Base-by-base conservation (phyloP, 2,797 vertebrate genomes). In the Aselliscus stoliczkanus region DNA sequence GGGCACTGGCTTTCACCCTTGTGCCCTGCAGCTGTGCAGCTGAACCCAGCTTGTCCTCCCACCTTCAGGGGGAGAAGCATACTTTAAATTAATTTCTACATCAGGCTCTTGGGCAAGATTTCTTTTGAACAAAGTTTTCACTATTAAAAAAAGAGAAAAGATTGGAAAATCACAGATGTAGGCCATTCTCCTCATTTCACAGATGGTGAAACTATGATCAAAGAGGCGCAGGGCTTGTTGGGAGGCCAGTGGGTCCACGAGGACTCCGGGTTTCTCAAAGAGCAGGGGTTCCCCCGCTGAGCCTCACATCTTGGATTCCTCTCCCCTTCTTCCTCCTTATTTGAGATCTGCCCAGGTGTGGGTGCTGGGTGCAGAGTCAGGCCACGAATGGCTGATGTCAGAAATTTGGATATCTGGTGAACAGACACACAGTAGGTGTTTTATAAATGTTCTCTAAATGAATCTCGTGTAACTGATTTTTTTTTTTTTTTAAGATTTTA, bases 301-400 rank as follows among this genome's bases (percentile, higher is more conserved):
- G 76, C 15, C 25, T 34, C 29, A 18, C 0, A 0, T 39, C 54
- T 56, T 3, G 0, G 44, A 5, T n/a, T 21, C 47, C 54, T 80
- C 31, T 31, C 52, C 56, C 50, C 17, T n/a, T 52, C 42, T 14
- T 8, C 17, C 1, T 1, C 12, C 20, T 11, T 29, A 67, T 50
- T 27, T 73, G 25, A 83, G 50, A 58, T 65, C 44, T 27, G 15
- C 34, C 64, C 27, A 14, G 62, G 39, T 25, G 4, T 0, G n/a
- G 54, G 12, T 1, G 9, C 75, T 62, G 50, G 50, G n/a, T 72
- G 34, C 42, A 83, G 23, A 65, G 50, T 50, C 27, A 29, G 62
- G 70, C 18, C 44, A 31, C 18, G 23, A 72, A 60, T 37, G 81
- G 47, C n/a, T 0, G 4, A 31, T 50, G 77, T 64, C 70, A 75